These are phyloP conservation scores for Shinisaurus crocodilurus DNA, from an alignment of 2,113 vertebrate species.

Conservation along the genomic window DNA sequence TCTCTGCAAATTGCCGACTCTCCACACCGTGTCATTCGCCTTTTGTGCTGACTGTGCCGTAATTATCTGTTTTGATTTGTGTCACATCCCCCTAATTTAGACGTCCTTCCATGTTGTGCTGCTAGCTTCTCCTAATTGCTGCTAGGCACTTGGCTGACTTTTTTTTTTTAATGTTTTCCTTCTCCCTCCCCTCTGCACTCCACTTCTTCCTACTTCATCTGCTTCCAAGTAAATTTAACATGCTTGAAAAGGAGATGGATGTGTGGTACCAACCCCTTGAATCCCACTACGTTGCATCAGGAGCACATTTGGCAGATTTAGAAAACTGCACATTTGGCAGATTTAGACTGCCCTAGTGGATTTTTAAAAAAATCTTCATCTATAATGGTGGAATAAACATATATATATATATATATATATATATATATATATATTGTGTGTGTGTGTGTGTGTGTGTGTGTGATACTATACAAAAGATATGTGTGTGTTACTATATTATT, in stretches of 20 bases:
- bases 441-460: no score
- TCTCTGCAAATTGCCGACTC: background rate
- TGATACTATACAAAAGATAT: no score
- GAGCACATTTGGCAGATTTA: background rate
- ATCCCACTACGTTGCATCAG: background rate
- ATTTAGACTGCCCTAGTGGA: background rate
- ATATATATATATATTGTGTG: no score
- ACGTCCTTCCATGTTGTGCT: slow-evolving; percentile 27
- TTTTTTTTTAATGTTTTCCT: slow-evolving; percentile 26
- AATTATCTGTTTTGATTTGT: slow-evolving; percentile 30
- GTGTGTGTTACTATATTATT: no score
- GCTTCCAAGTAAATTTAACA: slow-evolving; percentile 24
- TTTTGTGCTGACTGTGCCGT: rapidly evolving
- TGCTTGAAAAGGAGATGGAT: background rate
- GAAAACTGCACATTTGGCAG: background rate
- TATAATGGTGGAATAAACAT: background rate
- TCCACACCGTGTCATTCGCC: background rate
- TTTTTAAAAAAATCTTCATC: background rate
- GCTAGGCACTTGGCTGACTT: slow-evolving; percentile 43
- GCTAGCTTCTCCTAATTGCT: slow-evolving; percentile 32
- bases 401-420: no score
- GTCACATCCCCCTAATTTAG: slow-evolving; percentile 11
- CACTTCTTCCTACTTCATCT: background rate
- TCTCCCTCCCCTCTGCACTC: slow-evolving; percentile 31
- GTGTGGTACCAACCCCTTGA: background rate